Percentiles rank a stretch among this genome's conserved stretches.
phyloP scores from a whole-genome alignment of 2,888 invertebrate genomes.

The Diloba caeruleocephala region DNA sequence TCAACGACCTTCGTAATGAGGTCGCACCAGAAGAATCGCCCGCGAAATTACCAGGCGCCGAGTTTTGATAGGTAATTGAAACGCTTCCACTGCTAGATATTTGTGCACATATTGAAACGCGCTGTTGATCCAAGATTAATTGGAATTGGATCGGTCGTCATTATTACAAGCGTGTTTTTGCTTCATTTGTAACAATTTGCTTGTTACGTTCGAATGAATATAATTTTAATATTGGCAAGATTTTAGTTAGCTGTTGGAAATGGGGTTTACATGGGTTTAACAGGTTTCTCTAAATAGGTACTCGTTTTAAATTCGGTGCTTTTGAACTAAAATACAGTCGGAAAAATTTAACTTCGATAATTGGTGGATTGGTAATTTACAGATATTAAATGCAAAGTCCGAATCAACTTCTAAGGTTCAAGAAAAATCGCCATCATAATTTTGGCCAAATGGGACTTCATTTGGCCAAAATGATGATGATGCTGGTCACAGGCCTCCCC shows the following conservation, averaged over 20 bases:
- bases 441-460: no score
- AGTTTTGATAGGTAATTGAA: constrained; percentile 72
- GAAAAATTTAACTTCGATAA: no score
- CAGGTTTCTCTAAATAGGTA: no score
- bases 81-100: constrained; percentile 42
- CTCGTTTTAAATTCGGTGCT: no score
- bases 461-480: no score
- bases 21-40: constrained; percentile 23
- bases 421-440: no score
- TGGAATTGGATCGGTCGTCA: constrained; percentile 53
- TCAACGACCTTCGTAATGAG: constrained; percentile 31
- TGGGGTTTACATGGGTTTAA: no score
- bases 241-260: constrained; percentile 24
- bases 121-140: constrained; percentile 54
- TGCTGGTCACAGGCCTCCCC: no score
- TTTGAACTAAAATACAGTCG: no score
- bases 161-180: constrained; percentile 41
- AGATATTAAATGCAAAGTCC: no score
- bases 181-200: constrained; percentile 36
- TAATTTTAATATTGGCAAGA: constrained; percentile 12
- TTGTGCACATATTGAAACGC: constrained; percentile 49
- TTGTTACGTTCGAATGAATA: constrained; percentile 27
- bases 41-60: constrained; percentile 29
- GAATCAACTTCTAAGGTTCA: no score
- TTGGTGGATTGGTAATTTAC: no score